Conservation (phyloP, 2,888 invertebrate genomes). For the Drosophila testacea region DNA sequence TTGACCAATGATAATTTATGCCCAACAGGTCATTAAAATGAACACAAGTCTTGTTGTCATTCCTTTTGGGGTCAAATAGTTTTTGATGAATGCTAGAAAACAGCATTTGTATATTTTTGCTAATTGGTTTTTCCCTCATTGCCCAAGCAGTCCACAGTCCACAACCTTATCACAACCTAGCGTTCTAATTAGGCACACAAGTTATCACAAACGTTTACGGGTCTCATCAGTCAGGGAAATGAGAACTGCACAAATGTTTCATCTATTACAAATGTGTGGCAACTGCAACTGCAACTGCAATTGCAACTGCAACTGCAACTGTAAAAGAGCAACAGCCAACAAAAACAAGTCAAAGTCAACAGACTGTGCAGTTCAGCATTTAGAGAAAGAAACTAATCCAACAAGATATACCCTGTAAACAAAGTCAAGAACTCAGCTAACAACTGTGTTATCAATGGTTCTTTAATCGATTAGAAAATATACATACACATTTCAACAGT, state of each 20-base stretch:
- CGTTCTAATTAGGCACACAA: slow-evolving; percentile 43
- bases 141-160: not conserved
- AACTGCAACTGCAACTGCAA: slow-evolving; percentile 15
- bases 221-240: slow-evolving; percentile 56
- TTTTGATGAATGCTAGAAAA: slow-evolving; percentile 8
- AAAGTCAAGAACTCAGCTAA: not conserved
- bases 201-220: slow-evolving; percentile 54
- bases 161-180: slow-evolving; percentile 1
- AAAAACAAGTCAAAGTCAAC: slow-evolving; percentile 7
- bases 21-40: slow-evolving; percentile 6
- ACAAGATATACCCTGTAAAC: slow-evolving; percentile 5
- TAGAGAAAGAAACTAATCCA: too few relatives aligned
- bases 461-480: too few relatives aligned
- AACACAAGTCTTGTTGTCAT: not conserved
- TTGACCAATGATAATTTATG: slow-evolving; percentile 28
- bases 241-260: slow-evolving; percentile 12
- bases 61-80: not conserved
- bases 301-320: slow-evolving; percentile 15
- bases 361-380: not conserved
- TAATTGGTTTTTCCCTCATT: slow-evolving; percentile 14
- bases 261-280: slow-evolving; percentile 10
- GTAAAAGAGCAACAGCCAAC: slow-evolving; percentile 1
- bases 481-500: too few relatives aligned
- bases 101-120: slow-evolving; percentile 1
- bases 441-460: not conserved